Conservation (phyloP, 2,888 invertebrate genomes). For the Parelbella ahira region DNA sequence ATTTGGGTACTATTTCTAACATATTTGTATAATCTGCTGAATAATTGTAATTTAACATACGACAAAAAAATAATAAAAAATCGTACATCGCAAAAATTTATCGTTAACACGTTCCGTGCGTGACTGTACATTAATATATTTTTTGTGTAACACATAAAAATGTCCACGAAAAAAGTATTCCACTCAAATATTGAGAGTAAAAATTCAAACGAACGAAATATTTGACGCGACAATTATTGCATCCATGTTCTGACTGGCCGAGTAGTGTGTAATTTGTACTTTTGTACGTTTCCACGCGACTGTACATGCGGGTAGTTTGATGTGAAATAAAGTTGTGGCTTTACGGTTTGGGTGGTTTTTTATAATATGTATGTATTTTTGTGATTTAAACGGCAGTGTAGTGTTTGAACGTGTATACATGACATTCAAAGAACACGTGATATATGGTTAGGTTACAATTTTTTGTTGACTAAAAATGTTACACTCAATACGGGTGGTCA, state of each 20-base stretch:
- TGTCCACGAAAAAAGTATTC: constrained; percentile 14
- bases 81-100: constrained; percentile 3
- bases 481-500: no score
- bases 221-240: constrained; percentile 23
- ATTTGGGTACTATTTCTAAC: no score
- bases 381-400: no score
- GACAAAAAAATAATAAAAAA: no score
- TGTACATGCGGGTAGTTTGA: constrained; percentile 15
- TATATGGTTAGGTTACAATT: no score
- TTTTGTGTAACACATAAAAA: constrained; percentile 7
- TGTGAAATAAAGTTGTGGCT: constrained; percentile 18
- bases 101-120: constrained; percentile 9
- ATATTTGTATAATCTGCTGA: no score
- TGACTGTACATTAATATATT: constrained; percentile 17
- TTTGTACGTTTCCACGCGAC: constrained; percentile 19
- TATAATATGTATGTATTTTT: neutral
- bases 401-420: no score
- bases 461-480: no score
- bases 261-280: constrained; percentile 25
- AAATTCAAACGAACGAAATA: constrained; percentile 1
- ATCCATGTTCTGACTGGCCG: constrained; percentile 19
- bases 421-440: no score
- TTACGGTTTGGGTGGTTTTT: constrained; percentile 12
- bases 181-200: constrained; percentile 1
- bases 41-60: no score